A percentile compares a stretch with the other conserved stretches of the same genome.
Evolutionary conservation across 37 sponge, comb jelly and placozoan species (phyloP).

Genomic region (Lycopodina hypogea): DNA sequence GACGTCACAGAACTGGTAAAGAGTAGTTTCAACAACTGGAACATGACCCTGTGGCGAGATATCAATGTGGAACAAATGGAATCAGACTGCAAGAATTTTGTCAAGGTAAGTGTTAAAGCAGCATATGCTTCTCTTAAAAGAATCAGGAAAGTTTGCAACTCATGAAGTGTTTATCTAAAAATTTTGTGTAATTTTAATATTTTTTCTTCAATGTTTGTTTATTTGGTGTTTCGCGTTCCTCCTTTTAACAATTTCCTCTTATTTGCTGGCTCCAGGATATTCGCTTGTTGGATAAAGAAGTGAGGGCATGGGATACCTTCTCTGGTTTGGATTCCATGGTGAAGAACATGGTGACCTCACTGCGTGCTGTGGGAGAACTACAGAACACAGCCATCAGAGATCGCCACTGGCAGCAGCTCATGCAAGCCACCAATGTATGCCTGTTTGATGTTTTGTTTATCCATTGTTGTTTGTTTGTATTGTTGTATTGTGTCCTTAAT

Average conservation of each 20-base stretch:
- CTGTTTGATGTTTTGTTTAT: background rate
- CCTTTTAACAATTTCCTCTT: too few species aligned
- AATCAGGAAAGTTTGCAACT: too few species aligned
- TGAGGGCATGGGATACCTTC: slow-evolving; percentile 97
- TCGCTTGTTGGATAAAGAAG: slow-evolving; percentile 93
- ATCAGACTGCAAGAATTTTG: slow-evolving; percentile 95
- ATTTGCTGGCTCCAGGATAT: slow-evolving; percentile 62
- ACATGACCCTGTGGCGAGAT: slow-evolving; percentile 90
- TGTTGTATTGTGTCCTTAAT: background rate
- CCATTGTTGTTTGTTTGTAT: background rate
- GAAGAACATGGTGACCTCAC: slow-evolving; percentile 99
- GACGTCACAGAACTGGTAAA: slow-evolving; percentile 83
- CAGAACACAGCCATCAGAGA: slow-evolving; percentile 98
- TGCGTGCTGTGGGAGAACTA: slow-evolving; percentile 94
- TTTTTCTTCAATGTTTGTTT: too few species aligned
- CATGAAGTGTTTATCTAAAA: background rate
- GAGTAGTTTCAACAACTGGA: slow-evolving; percentile 95
- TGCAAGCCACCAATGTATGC: slow-evolving; percentile 93
- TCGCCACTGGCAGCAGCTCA: slow-evolving; percentile 98
- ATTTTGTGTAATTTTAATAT: too few species aligned
- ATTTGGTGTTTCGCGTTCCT: too few species aligned
- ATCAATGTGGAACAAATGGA: slow-evolving; percentile 99
- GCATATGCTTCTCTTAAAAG: too few species aligned
- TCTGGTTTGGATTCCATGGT: slow-evolving; percentile 91
- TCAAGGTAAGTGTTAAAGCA: too few species aligned